A percentile compares a stretch with the other conserved stretches of the same genome.
phyloP scores from a whole-genome alignment of 2,113 vertebrate species.

The Butastur rufipennis region DNA sequence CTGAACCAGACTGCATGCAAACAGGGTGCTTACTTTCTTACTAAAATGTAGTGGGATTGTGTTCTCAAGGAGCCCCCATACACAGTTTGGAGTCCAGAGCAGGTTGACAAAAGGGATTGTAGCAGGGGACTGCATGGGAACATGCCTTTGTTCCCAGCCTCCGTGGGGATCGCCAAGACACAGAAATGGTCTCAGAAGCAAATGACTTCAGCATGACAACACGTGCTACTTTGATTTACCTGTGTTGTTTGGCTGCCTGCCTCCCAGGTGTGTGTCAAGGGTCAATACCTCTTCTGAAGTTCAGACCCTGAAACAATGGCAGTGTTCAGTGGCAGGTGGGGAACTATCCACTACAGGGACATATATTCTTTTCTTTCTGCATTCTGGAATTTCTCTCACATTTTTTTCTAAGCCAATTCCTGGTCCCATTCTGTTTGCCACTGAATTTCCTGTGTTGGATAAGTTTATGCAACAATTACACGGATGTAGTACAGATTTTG shows the following conservation, averaged over 20 bases:
- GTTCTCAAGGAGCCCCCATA: neutral
- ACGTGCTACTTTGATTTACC: neutral
- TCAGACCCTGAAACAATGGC: neutral
- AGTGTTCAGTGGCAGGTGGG: neutral
- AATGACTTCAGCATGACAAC: neutral
- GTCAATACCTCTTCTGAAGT: neutral
- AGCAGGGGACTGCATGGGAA: neutral
- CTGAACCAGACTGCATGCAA: neutral
- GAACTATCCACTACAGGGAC: neutral
- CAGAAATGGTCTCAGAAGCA: neutral
- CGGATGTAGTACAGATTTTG: neutral
- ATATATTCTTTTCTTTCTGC: neutral
- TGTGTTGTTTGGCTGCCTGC: neutral
- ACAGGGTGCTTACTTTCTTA: neutral
- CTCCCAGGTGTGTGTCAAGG: neutral
- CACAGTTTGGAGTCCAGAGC: neutral
- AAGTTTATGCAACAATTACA: neutral
- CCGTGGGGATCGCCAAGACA: rapidly evolving
- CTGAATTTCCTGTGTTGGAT: neutral
- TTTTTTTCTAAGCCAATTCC: neutral
- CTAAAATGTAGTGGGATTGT: neutral
- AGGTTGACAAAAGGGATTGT: neutral
- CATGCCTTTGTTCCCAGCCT: neutral
- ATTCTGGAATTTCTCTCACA: neutral
- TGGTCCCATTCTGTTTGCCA: neutral